Evolutionary conservation across 2,888 invertebrate species (phyloP).

Genomic region (Graphium colonna): DNA sequence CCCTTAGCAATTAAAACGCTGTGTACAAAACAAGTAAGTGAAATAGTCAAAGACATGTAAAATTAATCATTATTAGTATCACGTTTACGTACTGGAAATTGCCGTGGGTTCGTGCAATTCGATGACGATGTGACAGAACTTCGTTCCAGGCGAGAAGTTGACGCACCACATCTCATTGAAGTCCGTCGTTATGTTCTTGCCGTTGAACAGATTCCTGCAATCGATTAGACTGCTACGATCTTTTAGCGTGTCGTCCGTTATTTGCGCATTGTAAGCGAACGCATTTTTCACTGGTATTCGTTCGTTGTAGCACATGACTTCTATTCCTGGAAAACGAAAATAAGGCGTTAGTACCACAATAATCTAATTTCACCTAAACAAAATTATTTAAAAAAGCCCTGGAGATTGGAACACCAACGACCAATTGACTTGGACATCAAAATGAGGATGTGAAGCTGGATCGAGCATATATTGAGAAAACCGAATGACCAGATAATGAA

Average conservation of each 20-base stretch:
- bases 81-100: slow-evolving; percentile 50
- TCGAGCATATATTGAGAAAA: too few relatives aligned
- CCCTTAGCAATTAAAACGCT: too few relatives aligned
- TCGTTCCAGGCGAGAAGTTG: slow-evolving; percentile 51
- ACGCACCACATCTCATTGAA: slow-evolving; percentile 84
- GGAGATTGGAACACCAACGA: too few relatives aligned
- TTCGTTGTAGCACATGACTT: slow-evolving; percentile 57
- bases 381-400: too few relatives aligned
- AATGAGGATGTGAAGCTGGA: too few relatives aligned
- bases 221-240: slow-evolving; percentile 46
- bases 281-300: slow-evolving; percentile 50
- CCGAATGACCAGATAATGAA: too few relatives aligned
- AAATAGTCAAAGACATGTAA: too few relatives aligned
- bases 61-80: too few relatives aligned
- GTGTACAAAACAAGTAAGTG: too few relatives aligned
- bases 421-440: too few relatives aligned
- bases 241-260: slow-evolving; percentile 43
- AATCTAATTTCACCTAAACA: too few relatives aligned
- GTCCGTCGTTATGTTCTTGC: slow-evolving; percentile 84
- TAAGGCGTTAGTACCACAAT: background rate
- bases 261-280: slow-evolving; percentile 53
- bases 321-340: slow-evolving; percentile 68
- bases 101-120: slow-evolving; percentile 56
- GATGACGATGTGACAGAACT: slow-evolving; percentile 62
- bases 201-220: slow-evolving; percentile 82